Evolutionary conservation across 2,797 vertebrate species (phyloP).

Genomic region (Babyrousa celebensis): DNA sequence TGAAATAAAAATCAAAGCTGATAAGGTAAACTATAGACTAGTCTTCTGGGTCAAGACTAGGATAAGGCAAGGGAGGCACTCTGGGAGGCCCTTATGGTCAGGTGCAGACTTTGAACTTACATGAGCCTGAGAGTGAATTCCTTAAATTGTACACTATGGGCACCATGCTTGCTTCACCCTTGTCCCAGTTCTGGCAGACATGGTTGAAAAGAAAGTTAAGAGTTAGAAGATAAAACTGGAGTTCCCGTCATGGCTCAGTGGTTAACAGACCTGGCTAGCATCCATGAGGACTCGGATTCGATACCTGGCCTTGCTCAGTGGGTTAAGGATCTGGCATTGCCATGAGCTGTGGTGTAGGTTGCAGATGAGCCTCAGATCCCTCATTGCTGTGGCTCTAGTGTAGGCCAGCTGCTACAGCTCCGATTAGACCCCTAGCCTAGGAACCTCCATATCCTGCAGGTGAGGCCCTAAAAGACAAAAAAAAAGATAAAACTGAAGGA

Average conservation of each 20-base stretch:
- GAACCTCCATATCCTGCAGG: no score
- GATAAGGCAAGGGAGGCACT: background rate
- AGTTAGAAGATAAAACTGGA: slow-evolving; percentile 29
- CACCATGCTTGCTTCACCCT: background rate
- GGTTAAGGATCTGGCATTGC: no score
- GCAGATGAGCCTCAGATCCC: no score
- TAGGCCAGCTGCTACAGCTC: no score
- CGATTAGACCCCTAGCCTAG: no score
- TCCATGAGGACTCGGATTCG: no score
- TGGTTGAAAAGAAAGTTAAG: background rate
- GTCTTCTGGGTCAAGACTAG: background rate
- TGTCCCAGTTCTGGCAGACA: background rate
- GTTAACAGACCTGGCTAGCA: no score
- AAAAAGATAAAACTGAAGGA: slow-evolving; percentile 33
- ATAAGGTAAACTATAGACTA: background rate
- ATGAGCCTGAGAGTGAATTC: background rate
- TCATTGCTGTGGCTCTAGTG: no score
- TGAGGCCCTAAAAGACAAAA: no score
- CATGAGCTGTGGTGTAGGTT: no score
- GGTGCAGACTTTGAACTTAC: background rate
- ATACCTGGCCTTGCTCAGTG: no score
- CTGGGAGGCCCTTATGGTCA: background rate
- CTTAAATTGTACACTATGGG: background rate
- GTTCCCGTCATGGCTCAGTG: no score
- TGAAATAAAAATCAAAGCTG: background rate